phyloP scores from a whole-genome alignment of 2,888 invertebrate genomes.

The Eilema caniola region DNA sequence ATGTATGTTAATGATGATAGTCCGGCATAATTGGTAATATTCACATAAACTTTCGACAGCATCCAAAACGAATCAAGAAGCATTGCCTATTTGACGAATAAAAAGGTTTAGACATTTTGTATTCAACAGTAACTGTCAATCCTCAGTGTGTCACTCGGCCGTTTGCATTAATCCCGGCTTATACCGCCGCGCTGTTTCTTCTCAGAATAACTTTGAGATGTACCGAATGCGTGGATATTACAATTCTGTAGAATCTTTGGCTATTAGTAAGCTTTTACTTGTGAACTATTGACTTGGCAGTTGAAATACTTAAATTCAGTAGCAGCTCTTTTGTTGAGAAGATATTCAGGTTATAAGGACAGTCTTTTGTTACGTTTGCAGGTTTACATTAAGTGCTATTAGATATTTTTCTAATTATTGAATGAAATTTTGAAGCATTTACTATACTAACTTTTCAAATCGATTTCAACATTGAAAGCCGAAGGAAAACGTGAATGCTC shows the following conservation, averaged over 20 bases:
- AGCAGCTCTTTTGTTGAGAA: background rate
- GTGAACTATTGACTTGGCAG: background rate
- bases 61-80: background rate
- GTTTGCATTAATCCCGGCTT: constrained; percentile 41
- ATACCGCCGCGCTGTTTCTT: constrained; percentile 33
- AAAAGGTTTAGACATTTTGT: constrained; percentile 5
- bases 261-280: background rate
- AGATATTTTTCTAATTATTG: no score
- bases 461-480: no score
- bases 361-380: background rate
- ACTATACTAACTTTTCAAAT: no score
- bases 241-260: constrained; percentile 6
- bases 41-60: background rate
- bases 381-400: no score
- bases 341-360: constrained; percentile 2
- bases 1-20: no score
- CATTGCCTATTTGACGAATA: background rate
- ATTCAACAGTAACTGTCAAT: constrained; percentile 16
- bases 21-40: background rate
- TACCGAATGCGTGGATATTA: constrained; percentile 16
- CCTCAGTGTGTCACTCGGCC: constrained; percentile 50
- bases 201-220: constrained; percentile 35
- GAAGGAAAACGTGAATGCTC: no score
- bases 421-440: no score
- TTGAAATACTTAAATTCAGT: background rate